These are phyloP conservation scores for Prunella himalayana DNA, from an alignment of 2,113 vertebrate genomes.

Conservation along the genomic window DNA sequence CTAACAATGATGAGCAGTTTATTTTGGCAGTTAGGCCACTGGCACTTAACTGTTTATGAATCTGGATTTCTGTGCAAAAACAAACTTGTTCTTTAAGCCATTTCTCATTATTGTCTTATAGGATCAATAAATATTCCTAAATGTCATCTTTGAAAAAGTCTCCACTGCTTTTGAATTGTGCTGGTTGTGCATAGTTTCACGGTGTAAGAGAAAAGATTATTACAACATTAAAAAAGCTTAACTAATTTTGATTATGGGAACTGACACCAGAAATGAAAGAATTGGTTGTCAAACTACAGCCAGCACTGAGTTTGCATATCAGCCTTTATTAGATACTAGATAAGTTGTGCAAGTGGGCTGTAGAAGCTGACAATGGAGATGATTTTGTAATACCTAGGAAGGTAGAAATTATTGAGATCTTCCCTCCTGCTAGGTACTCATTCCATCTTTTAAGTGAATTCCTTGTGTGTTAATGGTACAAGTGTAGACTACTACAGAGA, in stretches of 20 bases:
- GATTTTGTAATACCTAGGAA: not conserved
- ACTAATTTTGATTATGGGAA: not conserved
- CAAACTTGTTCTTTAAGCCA: not conserved
- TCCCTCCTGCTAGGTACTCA: not conserved
- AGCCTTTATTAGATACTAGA: not conserved
- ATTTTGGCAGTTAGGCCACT: not conserved
- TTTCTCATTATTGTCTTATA: not conserved
- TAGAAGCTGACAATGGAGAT: not conserved
- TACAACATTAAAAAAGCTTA: not conserved
- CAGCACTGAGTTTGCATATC: not conserved
- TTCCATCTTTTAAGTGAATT: not conserved
- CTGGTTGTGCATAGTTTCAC: not conserved
- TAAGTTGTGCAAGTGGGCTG: not conserved
- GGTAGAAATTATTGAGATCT: not conserved
- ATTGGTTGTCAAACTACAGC: not conserved
- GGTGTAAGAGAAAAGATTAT: not conserved
- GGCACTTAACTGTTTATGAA: not conserved
- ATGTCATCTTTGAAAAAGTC: not conserved
- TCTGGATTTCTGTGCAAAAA: not conserved
- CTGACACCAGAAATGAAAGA: not conserved
- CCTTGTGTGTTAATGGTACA: not conserved
- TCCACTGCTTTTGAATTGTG: not conserved
- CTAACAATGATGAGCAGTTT: not conserved
- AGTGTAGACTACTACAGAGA: not conserved
- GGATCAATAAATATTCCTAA: not conserved